Base-by-base conservation (phyloP, 2,113 vertebrate species). In the Pseudopipra pipra region DNA sequence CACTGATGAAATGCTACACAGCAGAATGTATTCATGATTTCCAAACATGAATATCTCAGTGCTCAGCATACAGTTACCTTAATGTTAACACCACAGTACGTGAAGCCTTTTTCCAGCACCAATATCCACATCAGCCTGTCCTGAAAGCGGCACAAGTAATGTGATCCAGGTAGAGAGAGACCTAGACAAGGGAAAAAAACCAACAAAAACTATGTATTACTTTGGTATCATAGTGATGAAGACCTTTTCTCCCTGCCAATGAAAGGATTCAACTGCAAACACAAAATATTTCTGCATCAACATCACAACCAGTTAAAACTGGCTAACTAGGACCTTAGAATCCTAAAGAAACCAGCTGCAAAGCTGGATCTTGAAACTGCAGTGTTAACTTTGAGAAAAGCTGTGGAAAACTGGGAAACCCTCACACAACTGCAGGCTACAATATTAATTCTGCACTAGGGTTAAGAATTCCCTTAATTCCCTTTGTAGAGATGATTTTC, bases 101-200 rank as follows among this genome's bases (percentile, higher is more conserved):
- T 98, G 87, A 99, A 99, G 63, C 99, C 99, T 95, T 97, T 98
- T 96, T 99, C 99, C 83, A 99, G 97, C 95, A 99, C 98, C 96
- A 99, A 98, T 91, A 99, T 98, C 99, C 99, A 99, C 93, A 99
- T 98, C 90, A 99, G 98, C 56, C 99, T 98, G 74, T 99, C 99
- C 93, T 99, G 99, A 97, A 99, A 99, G 88, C 99, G 99, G 74
- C 99, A 99, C 87, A 99, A 97, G 91, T 99, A 99, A 97, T 99
- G 99, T 30, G 99, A 99, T n/a, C 99, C 99, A 47, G 99, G 99
- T 62, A 98, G 96, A 96, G 98, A 97, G 74, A 99, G 96, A 95
- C 99, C 99, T 99, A 89, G 56, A 92, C 7, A 92, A 85, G 81
- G 28, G 56, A n/a, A 89, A 85, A 77, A 81, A 73, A n/a, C 49